Conservation (phyloP, 2,888 invertebrate species). For the Julus scandinavius region DNA sequence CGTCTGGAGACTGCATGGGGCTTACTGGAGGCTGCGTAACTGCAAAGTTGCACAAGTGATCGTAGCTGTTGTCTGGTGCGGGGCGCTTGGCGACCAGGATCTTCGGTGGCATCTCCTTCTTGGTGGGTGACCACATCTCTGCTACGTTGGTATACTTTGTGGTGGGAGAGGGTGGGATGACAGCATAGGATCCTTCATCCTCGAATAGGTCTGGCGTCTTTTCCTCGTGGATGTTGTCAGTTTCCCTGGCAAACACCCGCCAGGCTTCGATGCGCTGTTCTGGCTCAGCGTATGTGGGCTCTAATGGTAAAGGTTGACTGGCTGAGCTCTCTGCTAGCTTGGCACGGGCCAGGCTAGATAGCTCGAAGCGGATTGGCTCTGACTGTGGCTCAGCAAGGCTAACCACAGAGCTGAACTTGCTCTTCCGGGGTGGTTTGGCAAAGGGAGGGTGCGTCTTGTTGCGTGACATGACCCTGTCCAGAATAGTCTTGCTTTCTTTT, state of each 20-base stretch:
- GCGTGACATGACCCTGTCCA: constrained; percentile 41
- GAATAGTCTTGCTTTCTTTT: neutral
- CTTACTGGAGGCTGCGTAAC: neutral
- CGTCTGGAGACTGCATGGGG: constrained; percentile 2
- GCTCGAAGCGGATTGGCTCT: constrained; percentile 46
- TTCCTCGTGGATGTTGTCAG: constrained; percentile 56
- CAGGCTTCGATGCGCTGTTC: constrained; percentile 57
- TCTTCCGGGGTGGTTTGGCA: constrained; percentile 57
- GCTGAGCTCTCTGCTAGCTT: constrained; percentile 28
- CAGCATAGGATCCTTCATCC: constrained; percentile 11
- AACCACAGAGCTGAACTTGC: neutral
- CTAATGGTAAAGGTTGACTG: neutral
- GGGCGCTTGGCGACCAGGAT: neutral
- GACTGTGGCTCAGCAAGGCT: neutral
- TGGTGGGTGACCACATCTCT: neutral
- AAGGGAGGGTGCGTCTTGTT: constrained; percentile 56
- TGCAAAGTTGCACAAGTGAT: constrained; percentile 47
- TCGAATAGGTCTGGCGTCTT: constrained; percentile 26
- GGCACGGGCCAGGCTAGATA: constrained; percentile 46
- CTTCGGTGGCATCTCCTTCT: neutral
- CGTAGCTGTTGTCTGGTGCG: constrained; percentile 40
- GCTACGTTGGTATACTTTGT: neutral
- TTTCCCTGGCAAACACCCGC: constrained; percentile 56
- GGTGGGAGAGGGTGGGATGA: constrained; percentile 14
- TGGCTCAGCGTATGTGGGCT: constrained; percentile 55